phyloP scores from a whole-genome alignment of 2,888 invertebrate genomes.

The Archips crataeganus region DNA sequence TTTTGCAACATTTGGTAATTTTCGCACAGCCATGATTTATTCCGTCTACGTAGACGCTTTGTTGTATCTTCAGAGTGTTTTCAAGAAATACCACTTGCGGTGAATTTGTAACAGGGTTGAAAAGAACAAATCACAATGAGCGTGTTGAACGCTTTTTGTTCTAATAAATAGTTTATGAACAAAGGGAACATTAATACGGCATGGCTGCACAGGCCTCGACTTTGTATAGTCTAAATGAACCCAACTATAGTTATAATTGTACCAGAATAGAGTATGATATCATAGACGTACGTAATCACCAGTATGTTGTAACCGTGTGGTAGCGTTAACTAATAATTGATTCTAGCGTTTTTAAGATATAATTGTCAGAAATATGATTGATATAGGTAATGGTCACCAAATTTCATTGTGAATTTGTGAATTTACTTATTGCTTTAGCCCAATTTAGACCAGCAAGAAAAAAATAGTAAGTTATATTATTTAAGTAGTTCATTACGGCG shows the following conservation, averaged over 20 bases:
- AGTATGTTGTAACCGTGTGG: constrained; percentile 60
- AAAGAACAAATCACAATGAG: constrained; percentile 38
- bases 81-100: constrained; percentile 75
- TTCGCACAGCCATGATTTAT: constrained; percentile 81
- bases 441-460: not conserved
- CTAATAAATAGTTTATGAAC: constrained; percentile 41
- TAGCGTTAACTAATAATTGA: constrained; percentile 47
- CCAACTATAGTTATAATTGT: constrained; percentile 53
- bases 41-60: constrained; percentile 62
- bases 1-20: constrained; percentile 79
- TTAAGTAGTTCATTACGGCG: no score
- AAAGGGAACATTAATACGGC: constrained; percentile 45
- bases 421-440: not conserved
- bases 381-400: no score
- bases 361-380: not conserved
- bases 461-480: no score
- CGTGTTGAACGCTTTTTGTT: constrained; percentile 30
- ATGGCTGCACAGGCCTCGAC: constrained; percentile 69
- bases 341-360: constrained; percentile 1
- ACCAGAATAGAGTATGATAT: constrained; percentile 79
- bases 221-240: constrained; percentile 65
- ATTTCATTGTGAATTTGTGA: no score
- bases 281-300: constrained; percentile 66
- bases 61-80: constrained; percentile 68
- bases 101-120: constrained; percentile 66